These are phyloP conservation scores for Sternotherus odoratus DNA, from an alignment of 2,797 vertebrate genomes.

Conservation along the genomic window DNA sequence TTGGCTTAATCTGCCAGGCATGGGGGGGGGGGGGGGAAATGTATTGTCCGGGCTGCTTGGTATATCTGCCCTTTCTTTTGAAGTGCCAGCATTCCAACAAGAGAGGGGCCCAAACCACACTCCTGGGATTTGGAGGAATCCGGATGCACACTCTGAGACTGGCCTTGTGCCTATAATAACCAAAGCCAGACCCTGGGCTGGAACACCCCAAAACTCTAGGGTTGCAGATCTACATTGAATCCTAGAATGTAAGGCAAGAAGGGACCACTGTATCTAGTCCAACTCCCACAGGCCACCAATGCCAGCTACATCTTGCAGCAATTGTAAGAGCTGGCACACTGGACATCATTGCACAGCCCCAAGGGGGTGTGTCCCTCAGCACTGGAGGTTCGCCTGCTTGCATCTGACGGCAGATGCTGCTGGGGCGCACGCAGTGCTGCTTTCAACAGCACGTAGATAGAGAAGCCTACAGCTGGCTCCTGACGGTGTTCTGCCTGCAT, in stretches of 20 bases:
- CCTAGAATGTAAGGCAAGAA: neutral
- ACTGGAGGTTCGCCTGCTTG: neutral
- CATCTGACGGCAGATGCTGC: neutral
- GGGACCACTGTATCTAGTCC: neutral
- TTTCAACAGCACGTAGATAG: neutral
- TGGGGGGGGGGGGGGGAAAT: neutral
- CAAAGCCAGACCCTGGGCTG: neutral
- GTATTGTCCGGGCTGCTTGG: neutral
- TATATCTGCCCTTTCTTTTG: neutral
- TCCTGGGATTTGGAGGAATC: neutral
- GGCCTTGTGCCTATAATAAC: neutral
- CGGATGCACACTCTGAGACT: neutral
- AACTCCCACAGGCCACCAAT: neutral
- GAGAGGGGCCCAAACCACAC: neutral
- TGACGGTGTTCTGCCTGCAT: neutral
- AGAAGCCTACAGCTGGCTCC: neutral
- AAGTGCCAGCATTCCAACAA: neutral
- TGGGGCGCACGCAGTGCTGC: neutral
- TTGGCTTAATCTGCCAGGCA: neutral
- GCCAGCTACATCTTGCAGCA: neutral
- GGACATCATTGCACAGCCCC: neutral
- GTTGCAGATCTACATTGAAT: neutral
- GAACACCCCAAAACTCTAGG: neutral
- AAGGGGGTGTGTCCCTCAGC: neutral
- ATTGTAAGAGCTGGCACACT: neutral